Evolutionary conservation across 1,140 invertebrate species (phyloP).

Genomic region (Macrostomum lignano): DNA sequence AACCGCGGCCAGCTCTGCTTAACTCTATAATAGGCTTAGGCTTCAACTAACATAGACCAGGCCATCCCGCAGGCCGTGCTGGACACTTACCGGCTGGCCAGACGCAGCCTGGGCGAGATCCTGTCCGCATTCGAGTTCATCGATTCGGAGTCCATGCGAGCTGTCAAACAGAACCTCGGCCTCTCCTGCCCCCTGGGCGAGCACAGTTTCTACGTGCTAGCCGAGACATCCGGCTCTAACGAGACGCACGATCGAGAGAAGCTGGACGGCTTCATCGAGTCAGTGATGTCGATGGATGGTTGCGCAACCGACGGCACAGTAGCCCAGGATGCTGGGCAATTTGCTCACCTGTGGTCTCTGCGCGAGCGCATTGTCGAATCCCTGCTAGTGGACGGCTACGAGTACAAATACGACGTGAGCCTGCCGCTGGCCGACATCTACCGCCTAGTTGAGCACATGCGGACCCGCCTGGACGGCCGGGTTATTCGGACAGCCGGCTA

Average conservation of each 20-base stretch:
- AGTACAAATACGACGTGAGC: constrained; percentile 82
- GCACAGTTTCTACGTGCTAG: constrained; percentile 56
- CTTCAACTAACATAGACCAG: constrained; percentile 36
- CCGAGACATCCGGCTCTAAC: constrained; percentile 63
- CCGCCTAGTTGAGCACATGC: constrained; percentile 42
- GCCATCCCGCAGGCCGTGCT: constrained; percentile 45
- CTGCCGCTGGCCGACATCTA: constrained; percentile 57
- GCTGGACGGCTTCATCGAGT: constrained; percentile 43
- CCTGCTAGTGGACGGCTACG: constrained; percentile 50
- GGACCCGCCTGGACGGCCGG: constrained; percentile 28
- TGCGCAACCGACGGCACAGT: constrained; percentile 52
- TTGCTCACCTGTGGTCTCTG: constrained; percentile 48
- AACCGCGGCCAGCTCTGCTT: too few relatives aligned
- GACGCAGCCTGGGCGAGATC: constrained; percentile 48
- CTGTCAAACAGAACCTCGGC: constrained; percentile 35
- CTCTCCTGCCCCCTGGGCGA: constrained; percentile 30
- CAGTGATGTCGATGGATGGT: constrained; percentile 37
- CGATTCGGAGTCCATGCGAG: constrained; percentile 39
- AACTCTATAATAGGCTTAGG: too few relatives aligned
- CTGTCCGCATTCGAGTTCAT: constrained; percentile 76
- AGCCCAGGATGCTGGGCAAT: constrained; percentile 43
- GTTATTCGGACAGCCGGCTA: constrained; percentile 45
- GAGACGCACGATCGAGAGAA: constrained; percentile 55
- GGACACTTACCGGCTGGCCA: constrained; percentile 40
- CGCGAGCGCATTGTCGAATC: constrained; percentile 54